Evolutionary conservation across 2,888 invertebrate genomes (phyloP).

Genomic region (Lydus trimaculatus): DNA sequence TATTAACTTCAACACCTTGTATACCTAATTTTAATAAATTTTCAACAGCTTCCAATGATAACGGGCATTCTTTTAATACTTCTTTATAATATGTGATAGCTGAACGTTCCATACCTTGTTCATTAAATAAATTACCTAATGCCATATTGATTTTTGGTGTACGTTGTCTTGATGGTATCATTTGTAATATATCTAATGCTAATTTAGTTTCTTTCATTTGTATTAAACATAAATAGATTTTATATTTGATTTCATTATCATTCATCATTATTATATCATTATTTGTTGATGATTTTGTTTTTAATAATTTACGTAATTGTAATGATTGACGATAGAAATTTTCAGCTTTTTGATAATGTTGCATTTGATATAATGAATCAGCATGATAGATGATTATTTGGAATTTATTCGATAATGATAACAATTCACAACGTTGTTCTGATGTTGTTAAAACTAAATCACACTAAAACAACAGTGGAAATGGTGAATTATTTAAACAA

Average conservation of each 20-base stretch:
- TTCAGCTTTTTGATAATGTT: conserved; percentile 74
- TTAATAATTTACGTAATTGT: conserved; percentile 69
- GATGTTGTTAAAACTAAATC: conserved; percentile 70
- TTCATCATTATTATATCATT: conserved; percentile 58
- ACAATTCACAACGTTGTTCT: conserved; percentile 70
- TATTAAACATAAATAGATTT: conserved; percentile 73
- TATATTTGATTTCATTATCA: conserved; percentile 76
- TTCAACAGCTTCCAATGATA: conserved; percentile 78
- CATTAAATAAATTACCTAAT: conserved; percentile 75
- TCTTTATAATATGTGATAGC: conserved; percentile 81
- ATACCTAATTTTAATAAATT: conserved; percentile 74
- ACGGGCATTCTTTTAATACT: conserved; percentile 73
- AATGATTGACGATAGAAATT: conserved; percentile 71
- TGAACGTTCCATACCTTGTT: conserved; percentile 73
- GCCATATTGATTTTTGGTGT: conserved; percentile 80
- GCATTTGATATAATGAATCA: conserved; percentile 71
- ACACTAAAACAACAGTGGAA: conserved; percentile 73
- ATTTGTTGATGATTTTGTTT: conserved; percentile 58
- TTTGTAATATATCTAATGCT: conserved; percentile 66
- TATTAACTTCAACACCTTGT: conserved; percentile 75
- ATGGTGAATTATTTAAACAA: conserved; percentile 13
- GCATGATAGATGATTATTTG: conserved; percentile 74
- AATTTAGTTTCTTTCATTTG: conserved; percentile 71
- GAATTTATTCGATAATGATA: conserved; percentile 69
- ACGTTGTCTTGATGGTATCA: conserved; percentile 70